Conservation (phyloP, 2,888 invertebrate species). For the Volucella bombylans region DNA sequence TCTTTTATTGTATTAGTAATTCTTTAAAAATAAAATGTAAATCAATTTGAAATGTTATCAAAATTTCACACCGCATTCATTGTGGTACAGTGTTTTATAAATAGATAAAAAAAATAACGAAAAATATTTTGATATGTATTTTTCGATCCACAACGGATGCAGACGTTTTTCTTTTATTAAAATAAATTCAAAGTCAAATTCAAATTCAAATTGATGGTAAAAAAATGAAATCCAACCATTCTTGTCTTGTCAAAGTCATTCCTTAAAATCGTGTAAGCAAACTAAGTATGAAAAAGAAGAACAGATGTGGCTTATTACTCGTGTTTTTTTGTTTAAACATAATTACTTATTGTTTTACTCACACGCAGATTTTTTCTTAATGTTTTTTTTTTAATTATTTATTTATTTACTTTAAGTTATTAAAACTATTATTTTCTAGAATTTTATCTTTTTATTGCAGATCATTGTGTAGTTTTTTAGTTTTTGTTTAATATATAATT, state of each 20-base stretch:
- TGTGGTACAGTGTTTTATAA: slow-evolving; percentile 28
- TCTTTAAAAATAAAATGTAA: too few relatives aligned
- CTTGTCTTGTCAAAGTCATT: slow-evolving; percentile 37
- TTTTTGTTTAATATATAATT: slow-evolving; percentile 12
- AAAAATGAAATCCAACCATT: slow-evolving; percentile 47
- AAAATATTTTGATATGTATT: slow-evolving; percentile 70
- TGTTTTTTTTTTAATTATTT: slow-evolving; percentile 76
- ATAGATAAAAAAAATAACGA: slow-evolving; percentile 20
- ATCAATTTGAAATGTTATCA: too few relatives aligned
- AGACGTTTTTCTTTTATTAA: slow-evolving; percentile 33
- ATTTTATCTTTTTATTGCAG: slow-evolving; percentile 53
- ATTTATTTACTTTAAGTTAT: slow-evolving; percentile 32
- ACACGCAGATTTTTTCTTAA: slow-evolving; percentile 78
- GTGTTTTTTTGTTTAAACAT: slow-evolving; percentile 72
- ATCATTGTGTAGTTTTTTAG: slow-evolving; percentile 58
- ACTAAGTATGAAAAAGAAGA: slow-evolving; percentile 16
- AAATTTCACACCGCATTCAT: background rate
- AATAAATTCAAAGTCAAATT: slow-evolving; percentile 3
- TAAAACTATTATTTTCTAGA: slow-evolving; percentile 71
- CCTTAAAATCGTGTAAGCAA: slow-evolving; percentile 56
- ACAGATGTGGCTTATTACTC: slow-evolving; percentile 53
- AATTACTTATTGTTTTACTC: slow-evolving; percentile 74
- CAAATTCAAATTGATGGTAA: too few relatives aligned
- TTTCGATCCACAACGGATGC: slow-evolving; percentile 57
- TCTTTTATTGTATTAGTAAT: background rate